Percentiles rank a stretch among this genome's conserved stretches.
Evolutionary conservation across 2,888 invertebrate genomes (phyloP).

Genomic region (Drosophila kuntzei): DNA sequence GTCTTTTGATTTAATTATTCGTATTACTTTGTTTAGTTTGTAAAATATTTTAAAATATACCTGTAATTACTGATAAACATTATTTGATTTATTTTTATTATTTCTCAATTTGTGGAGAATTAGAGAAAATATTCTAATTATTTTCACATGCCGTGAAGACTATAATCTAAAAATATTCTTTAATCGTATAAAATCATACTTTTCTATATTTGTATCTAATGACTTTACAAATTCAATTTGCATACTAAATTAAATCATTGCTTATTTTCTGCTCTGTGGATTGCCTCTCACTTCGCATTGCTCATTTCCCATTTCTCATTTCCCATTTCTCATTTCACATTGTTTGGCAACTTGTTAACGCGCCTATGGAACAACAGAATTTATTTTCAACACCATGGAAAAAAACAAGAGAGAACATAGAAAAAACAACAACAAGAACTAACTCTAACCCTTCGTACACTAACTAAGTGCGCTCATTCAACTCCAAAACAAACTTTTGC

Average conservation of each 20-base stretch:
- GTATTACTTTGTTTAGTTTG: no score
- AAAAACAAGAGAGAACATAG: slow-evolving; percentile 5
- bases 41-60: no score
- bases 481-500: slow-evolving; percentile 74
- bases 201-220: slow-evolving; percentile 10
- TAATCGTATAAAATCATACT: slow-evolving; percentile 1
- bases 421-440: slow-evolving; percentile 15
- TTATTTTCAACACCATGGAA: slow-evolving; percentile 60
- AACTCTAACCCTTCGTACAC: slow-evolving; percentile 54
- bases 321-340: slow-evolving; percentile 33
- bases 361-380: slow-evolving; percentile 56
- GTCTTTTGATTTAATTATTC: no score
- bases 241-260: slow-evolving; percentile 40
- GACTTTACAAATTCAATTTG: slow-evolving; percentile 37
- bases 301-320: slow-evolving; percentile 16
- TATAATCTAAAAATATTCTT: not conserved
- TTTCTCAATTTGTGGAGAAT: not conserved
- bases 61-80: no score
- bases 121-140: not conserved
- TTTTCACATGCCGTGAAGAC: not conserved
- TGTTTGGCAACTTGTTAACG: slow-evolving; percentile 53
- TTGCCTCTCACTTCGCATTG: slow-evolving; percentile 16
- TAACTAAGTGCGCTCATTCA: slow-evolving; percentile 77
- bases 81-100: not conserved
- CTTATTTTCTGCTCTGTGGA: slow-evolving; percentile 38